These are phyloP conservation scores for Ferdinandea cuprea DNA, from an alignment of 2,888 invertebrate genomes.

Conservation along the genomic window DNA sequence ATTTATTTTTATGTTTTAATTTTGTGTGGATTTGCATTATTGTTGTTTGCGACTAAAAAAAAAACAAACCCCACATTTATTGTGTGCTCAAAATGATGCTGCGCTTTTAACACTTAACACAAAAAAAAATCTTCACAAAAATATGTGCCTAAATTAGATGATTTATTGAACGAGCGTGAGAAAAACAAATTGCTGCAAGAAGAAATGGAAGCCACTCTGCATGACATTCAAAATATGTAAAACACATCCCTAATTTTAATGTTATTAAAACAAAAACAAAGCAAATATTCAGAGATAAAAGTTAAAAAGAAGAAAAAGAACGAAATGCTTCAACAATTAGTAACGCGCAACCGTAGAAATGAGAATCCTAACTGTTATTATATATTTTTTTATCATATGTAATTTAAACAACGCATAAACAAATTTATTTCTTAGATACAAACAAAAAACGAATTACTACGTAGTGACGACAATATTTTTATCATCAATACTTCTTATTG, in stretches of 20 bases:
- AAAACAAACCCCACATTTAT: constrained; percentile 59
- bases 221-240: constrained; percentile 99
- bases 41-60: constrained; percentile 74
- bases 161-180: constrained; percentile 96
- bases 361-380: constrained; percentile 54
- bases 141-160: constrained; percentile 88
- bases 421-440: constrained; percentile 49
- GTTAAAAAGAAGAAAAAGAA: neutral
- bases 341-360: constrained; percentile 51
- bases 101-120: constrained; percentile 72
- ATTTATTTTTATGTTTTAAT: constrained; percentile 74
- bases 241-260: constrained; percentile 77
- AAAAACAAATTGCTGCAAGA: constrained; percentile 98
- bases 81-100: constrained; percentile 75
- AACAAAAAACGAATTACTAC: constrained; percentile 31
- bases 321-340: constrained; percentile 39
- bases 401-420: constrained; percentile 45
- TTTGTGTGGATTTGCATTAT: constrained; percentile 71
- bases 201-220: constrained; percentile 99
- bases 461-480: constrained; percentile 36
- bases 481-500: constrained; percentile 35
- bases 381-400: constrained; percentile 29
- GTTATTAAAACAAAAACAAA: constrained; percentile 56
- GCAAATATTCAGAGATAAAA: constrained; percentile 54
- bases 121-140: constrained; percentile 42